Evolutionary conservation across 2,888 invertebrate genomes (phyloP), one percentile per base, ranked within the genome.

Genomic region (Mechanitis messenoides): DNA sequence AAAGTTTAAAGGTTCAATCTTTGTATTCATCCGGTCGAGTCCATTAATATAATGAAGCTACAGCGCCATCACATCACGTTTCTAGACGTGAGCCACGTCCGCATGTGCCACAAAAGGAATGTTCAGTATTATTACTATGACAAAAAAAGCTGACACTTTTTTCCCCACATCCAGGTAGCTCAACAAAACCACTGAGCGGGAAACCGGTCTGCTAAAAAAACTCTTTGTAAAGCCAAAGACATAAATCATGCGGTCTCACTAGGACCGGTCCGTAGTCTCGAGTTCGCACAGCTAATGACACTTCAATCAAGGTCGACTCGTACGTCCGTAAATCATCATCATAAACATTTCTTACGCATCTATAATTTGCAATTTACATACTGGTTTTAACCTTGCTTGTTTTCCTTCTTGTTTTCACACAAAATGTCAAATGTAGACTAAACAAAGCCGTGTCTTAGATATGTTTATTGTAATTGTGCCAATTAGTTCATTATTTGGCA

Each of bases 31-130:
- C 85, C 84, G 83, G 84, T 79, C 75, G 78, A 79, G 78, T 81
- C 84, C 87, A 89, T 88, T 87, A 89, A 87, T 85, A 84, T 86
- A 88, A 89, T 87, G 85, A 85, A 86, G 84, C 85, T 80, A 84
- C 87, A 83, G 77, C 79, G 80, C 78, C 79, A 78, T 79, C 85
- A 75, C 80, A 80, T 87, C 88, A 89, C 87, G 87, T 87, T 76
- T 74, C 75, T 76, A 76, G 74, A 75, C 76, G 73, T 77, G 75
- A 77, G 68, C 83, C 82, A 85, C 84, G 87, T 86, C 87, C 87
- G 87, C 85, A 78, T 87, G 84, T 75, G 81, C 84, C 80, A 83
- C 83, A 84, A 84, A 86, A 85, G 87, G 87, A 87, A 88, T 87
- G 86, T 77, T 82, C 79, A 77, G 75, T 88, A 89, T 90, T 90